phyloP scores from a whole-genome alignment of 2,797 vertebrate genomes.

The Peromyscus nudipes region DNA sequence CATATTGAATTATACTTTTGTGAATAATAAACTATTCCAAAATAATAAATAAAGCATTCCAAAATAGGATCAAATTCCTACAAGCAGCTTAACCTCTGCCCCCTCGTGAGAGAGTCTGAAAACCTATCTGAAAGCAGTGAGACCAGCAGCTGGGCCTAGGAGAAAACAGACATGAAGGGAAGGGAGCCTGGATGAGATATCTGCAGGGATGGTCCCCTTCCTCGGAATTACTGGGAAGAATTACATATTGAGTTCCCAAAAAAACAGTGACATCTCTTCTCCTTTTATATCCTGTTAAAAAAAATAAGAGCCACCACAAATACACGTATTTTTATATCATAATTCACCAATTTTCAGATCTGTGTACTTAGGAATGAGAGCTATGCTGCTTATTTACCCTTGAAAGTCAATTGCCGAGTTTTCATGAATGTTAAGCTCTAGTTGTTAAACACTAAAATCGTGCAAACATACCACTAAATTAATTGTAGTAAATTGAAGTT shows the following conservation, averaged over 20 bases:
- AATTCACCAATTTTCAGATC: background rate
- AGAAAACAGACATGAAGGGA: background rate
- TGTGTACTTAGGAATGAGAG: background rate
- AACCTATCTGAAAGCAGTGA: background rate
- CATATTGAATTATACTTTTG: background rate
- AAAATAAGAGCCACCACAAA: background rate
- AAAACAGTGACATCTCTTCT: background rate
- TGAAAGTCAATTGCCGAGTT: background rate
- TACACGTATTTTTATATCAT: background rate
- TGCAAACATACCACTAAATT: slow-evolving; percentile 30
- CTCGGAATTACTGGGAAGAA: background rate
- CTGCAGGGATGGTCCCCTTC: background rate
- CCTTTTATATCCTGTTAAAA: background rate
- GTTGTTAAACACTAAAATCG: background rate
- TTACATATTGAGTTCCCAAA: background rate
- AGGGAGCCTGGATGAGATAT: background rate
- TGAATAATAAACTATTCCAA: background rate
- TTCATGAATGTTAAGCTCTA: slow-evolving; percentile 2
- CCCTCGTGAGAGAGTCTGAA: background rate
- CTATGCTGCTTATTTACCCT: background rate
- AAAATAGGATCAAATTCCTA: background rate
- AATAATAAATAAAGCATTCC: background rate
- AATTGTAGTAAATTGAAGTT: background rate
- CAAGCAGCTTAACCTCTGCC: background rate
- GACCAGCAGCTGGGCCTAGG: background rate